Percentiles rank a stretch among this genome's conserved stretches.
Evolutionary conservation across 2,888 invertebrate genomes (phyloP).

Genomic region (Agrypnus murinus): DNA sequence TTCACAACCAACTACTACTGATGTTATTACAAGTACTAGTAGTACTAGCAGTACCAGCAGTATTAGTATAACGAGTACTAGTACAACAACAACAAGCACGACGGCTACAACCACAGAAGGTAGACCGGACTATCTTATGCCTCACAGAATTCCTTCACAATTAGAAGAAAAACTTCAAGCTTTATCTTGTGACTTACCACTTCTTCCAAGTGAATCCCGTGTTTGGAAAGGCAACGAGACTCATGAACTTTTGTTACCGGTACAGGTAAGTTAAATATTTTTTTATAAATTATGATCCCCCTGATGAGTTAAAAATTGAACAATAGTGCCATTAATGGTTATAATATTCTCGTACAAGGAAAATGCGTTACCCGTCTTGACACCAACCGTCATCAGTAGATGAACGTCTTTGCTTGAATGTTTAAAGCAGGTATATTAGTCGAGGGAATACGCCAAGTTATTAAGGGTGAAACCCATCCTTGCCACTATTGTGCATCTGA

Average conservation of each 20-base stretch:
- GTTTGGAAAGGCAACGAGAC: constrained; percentile 84
- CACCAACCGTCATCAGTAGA: no score
- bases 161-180: constrained; percentile 79
- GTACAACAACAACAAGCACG: constrained; percentile 29
- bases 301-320: no score
- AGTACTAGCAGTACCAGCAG: background rate
- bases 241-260: constrained; percentile 79
- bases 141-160: constrained; percentile 71
- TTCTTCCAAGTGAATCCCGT: constrained; percentile 78
- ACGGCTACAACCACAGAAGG: constrained; percentile 34
- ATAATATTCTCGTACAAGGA: no score
- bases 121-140: constrained; percentile 37
- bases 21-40: background rate
- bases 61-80: background rate
- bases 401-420: no score
- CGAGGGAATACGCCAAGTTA: no score
- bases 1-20: constrained; percentile 16
- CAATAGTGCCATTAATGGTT: no score
- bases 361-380: no score
- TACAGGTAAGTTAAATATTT: constrained; percentile 74
- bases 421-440: no score
- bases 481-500: no score
- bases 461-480: no score
- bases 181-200: constrained; percentile 79
- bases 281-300: no score